Conservation (phyloP, 2,797 vertebrate genomes). For the Takifugu rubripes region DNA sequence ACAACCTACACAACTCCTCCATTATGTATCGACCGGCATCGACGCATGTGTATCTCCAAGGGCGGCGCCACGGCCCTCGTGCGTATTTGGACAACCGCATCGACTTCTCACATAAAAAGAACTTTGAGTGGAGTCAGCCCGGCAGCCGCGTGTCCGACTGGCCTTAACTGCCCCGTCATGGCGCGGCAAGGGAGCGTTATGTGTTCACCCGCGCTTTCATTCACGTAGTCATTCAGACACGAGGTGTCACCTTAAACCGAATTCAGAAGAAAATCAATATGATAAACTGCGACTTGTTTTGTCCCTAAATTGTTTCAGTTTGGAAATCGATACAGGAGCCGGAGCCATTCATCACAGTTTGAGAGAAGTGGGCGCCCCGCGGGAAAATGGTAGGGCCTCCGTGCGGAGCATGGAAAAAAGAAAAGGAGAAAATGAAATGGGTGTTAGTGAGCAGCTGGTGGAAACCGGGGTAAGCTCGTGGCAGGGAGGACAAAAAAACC, state of each 20-base stretch:
- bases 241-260: conserved; percentile 74
- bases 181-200: conserved; percentile 51
- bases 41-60: conserved; percentile 14
- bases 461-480: conserved; percentile 38
- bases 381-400: conserved; percentile 72
- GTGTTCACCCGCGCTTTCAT: conserved; percentile 50
- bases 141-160: conserved; percentile 27
- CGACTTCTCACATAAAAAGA: conserved; percentile 49
- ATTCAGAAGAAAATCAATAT: conserved; percentile 81
- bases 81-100: conserved; percentile 31
- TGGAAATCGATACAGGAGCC: conserved; percentile 80
- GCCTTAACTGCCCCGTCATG: conserved; percentile 51
- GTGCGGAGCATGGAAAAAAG: conserved; percentile 40
- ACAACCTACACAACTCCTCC: conserved; percentile 11
- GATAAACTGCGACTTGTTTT: conserved; percentile 85
- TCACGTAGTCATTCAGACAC: conserved; percentile 66
- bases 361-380: conserved; percentile 64
- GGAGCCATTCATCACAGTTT: conserved; percentile 77
- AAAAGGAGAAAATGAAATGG: conserved; percentile 35
- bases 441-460: conserved; percentile 41
- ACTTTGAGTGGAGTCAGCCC: conserved; percentile 46
- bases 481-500: conserved; percentile 38
- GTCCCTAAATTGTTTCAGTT: conserved; percentile 85
- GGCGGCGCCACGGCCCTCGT: conserved; percentile 9
- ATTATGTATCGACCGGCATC: conserved; percentile 10